Evolutionary conservation across 2,113 vertebrate species (phyloP).

Genomic region (Halichoeres trimaculatus): DNA sequence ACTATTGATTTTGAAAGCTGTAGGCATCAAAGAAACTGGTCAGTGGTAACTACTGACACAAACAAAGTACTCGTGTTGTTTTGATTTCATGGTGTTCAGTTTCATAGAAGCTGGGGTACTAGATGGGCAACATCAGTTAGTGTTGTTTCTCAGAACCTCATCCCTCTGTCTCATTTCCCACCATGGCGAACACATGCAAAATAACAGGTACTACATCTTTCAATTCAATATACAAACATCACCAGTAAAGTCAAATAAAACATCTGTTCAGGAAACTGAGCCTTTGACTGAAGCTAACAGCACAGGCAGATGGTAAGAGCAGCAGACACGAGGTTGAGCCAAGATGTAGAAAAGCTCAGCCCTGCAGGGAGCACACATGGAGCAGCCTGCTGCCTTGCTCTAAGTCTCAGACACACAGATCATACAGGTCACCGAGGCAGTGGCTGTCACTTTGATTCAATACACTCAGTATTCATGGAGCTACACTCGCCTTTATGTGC

Average conservation of each 20-base stretch:
- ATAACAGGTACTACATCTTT: too few species aligned
- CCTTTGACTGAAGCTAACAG: conserved; percentile 7
- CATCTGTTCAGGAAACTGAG: neutral
- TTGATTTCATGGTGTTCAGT: too few species aligned
- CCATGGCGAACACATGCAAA: too few species aligned
- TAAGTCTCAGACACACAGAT: conserved; percentile 24
- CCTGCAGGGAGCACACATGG: conserved; percentile 38
- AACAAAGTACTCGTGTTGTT: too few species aligned
- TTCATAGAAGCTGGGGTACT: too few species aligned
- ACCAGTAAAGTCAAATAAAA: neutral
- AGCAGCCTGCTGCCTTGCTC: conserved; percentile 48
- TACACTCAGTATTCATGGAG: conserved; percentile 27
- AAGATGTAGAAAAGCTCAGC: conserved; percentile 22
- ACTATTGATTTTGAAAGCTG: too few species aligned
- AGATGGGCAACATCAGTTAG: too few species aligned
- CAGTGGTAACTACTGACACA: too few species aligned
- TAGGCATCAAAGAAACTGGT: too few species aligned
- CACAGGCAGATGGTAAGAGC: conserved; percentile 58
- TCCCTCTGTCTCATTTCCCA: too few species aligned
- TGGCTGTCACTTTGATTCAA: conserved; percentile 58
- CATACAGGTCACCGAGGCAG: conserved; percentile 60
- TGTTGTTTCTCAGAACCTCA: too few species aligned
- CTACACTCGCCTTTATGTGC: neutral
- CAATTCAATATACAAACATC: neutral
- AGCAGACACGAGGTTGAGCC: conserved; percentile 35